A percentile compares a stretch with the other conserved stretches of the same genome.
phyloP scores from a whole-genome alignment of 2,888 invertebrate genomes.

The Magallana nippona region DNA sequence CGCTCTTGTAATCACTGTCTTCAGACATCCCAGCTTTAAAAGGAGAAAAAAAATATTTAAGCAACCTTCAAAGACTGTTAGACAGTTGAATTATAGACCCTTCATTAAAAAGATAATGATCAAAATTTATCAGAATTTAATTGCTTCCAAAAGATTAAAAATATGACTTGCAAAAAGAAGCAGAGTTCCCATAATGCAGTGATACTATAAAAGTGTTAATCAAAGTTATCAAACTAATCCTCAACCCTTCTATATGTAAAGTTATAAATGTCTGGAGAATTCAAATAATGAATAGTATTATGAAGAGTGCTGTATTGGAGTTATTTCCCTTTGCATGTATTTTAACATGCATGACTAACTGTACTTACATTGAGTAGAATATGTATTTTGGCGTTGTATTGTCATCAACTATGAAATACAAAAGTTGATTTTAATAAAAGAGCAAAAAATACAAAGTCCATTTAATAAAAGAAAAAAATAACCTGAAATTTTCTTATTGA shows the following conservation, averaged over 20 bases:
- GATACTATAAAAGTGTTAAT: too few relatives aligned
- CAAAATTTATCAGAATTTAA: too few relatives aligned
- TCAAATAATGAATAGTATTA: too few relatives aligned
- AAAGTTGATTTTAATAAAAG: neutral
- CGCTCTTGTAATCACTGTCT: slow-evolving; percentile 97
- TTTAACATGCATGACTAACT: neutral
- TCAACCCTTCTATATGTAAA: too few relatives aligned
- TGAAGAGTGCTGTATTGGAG: neutral
- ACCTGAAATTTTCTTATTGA: neutral
- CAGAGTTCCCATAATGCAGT: too few relatives aligned
- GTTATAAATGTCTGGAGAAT: too few relatives aligned
- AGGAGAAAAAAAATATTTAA: slow-evolving; percentile 14
- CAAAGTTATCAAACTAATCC: too few relatives aligned
- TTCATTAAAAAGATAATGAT: too few relatives aligned
- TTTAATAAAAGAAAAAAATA: neutral
- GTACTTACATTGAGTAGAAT: slow-evolving; percentile 75
- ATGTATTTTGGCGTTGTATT: slow-evolving; percentile 75
- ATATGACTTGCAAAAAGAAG: too few relatives aligned
- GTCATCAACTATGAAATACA: slow-evolving; percentile 69
- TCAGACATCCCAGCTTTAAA: slow-evolving; percentile 88
- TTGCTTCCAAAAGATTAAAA: too few relatives aligned
- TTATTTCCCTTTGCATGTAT: slow-evolving; percentile 32
- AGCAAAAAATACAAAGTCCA: too few relatives aligned
- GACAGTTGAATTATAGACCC: neutral
- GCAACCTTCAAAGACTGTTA: neutral